These are phyloP conservation scores for Noctua pronuba DNA, from an alignment of 2,888 invertebrate genomes.

Conservation along the genomic window DNA sequence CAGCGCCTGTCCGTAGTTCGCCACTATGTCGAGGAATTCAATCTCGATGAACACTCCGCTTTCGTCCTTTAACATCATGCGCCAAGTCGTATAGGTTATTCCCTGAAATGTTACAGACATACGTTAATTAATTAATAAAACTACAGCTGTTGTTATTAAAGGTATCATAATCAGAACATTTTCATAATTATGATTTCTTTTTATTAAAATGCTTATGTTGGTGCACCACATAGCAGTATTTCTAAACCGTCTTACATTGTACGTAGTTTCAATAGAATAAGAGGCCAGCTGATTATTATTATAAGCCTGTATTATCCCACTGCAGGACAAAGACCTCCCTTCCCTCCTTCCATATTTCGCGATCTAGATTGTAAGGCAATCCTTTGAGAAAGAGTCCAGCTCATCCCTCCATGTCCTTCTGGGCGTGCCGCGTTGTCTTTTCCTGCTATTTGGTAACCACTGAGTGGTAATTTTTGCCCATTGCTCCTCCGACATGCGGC, in stretches of 20 bases:
- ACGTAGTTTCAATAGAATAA: neutral
- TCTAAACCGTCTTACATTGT: neutral
- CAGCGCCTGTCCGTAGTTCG: slow-evolving; percentile 97
- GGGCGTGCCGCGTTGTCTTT: too few relatives aligned
- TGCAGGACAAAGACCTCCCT: too few relatives aligned
- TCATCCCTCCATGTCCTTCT: too few relatives aligned
- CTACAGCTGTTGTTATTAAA: neutral
- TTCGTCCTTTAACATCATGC: slow-evolving; percentile 94
- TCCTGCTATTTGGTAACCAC: too few relatives aligned
- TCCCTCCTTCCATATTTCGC: too few relatives aligned
- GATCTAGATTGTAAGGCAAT: too few relatives aligned
- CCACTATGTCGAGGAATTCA: slow-evolving; percentile 96
- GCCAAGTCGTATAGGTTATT: slow-evolving; percentile 95
- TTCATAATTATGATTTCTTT: neutral
- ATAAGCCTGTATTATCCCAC: too few relatives aligned
- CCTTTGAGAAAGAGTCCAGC: too few relatives aligned
- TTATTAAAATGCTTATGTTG: neutral
- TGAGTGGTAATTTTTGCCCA: too few relatives aligned
- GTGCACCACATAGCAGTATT: neutral
- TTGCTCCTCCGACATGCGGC: too few relatives aligned
- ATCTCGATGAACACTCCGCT: slow-evolving; percentile 97
- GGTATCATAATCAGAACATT: neutral
- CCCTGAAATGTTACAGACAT: slow-evolving; percentile 89
- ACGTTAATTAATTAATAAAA: neutral
- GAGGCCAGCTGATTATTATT: too few relatives aligned